Evolutionary conservation across 1,140 invertebrate species (phyloP), one percentile per base, ranked within the genome.

Genomic region (Saccostrea glomerata): DNA sequence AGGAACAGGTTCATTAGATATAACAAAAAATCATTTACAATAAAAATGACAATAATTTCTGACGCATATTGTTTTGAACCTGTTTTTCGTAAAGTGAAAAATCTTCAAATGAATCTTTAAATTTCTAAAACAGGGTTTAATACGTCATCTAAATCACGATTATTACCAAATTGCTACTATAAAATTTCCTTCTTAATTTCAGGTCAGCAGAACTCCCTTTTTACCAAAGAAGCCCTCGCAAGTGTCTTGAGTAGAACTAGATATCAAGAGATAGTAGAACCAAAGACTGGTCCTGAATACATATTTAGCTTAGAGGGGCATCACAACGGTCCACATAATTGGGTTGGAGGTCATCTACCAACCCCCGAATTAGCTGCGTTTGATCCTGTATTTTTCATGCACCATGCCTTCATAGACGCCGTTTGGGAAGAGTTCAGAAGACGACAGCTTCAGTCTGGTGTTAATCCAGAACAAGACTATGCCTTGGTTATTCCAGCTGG

Each of bases 381-480:
- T 70, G 95, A 95, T 89, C 92, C 92, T 1, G 90, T 94, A 30
- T 95, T 95, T 90, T 95, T 94, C 89, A 85, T 95, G 88, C 94
- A 95, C 88, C 95, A 95, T 89, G 87, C 91, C n/a, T 95, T 93
- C 88, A 88, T 95, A 36, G 94, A 95, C 88, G 90, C 91, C 82
- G 85, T 92, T 15, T 92, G 91, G 91, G 89, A 92, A 73, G 25
- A 88, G 70, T 92, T 92, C 87, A 77, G 91, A 15, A 23, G 13
- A 36, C 54, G 20, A 25, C 84, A 85, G 17, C 20, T 63, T 15
- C 92, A 2, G 15, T 15, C 54, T 0, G 88, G 88, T n/a, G 84
- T 90, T 23, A 90, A 93, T 56, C 88, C 89, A 30, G 87, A 86
- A 20, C 83, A 56, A 3, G 90, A 91, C 73, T 91, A 91, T 66